A percentile compares a stretch with the other conserved stretches of the same genome.
Conservation (phyloP, 2,113 vertebrate species). For the Notothenia rossii region DNA sequence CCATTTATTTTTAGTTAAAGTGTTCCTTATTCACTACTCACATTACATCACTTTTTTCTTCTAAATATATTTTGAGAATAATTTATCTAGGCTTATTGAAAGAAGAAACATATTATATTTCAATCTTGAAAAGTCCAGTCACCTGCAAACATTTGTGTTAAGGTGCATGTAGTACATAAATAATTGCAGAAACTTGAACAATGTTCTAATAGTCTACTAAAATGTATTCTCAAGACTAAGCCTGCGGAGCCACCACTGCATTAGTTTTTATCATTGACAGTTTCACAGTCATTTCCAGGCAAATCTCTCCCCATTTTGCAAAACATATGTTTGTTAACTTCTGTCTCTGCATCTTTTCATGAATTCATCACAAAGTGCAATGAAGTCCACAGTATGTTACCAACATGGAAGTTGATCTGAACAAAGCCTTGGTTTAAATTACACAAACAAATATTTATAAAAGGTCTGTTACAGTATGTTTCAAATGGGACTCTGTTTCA, state of each 20-base stretch:
- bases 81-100: background rate
- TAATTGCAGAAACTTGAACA: background rate
- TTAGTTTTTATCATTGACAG: background rate
- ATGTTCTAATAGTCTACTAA: background rate
- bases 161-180: too few species aligned
- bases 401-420: too few species aligned
- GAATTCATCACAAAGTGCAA: too few species aligned
- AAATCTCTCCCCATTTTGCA: background rate
- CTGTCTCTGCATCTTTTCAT: too few species aligned
- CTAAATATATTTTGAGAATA: background rate
- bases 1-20: background rate
- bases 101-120: background rate
- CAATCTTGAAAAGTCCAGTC: background rate
- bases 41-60: background rate
- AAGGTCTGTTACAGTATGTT: too few species aligned
- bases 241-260: background rate
- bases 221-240: background rate
- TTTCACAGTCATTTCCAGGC: background rate
- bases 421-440: background rate
- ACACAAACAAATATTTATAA: too few species aligned
- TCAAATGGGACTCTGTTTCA: background rate
- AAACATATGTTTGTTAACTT: too few species aligned
- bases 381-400: too few species aligned
- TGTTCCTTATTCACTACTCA: background rate
- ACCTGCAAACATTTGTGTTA: too few species aligned